phyloP scores from a whole-genome alignment of 2,888 invertebrate genomes.

The Hybos culiciformis region DNA sequence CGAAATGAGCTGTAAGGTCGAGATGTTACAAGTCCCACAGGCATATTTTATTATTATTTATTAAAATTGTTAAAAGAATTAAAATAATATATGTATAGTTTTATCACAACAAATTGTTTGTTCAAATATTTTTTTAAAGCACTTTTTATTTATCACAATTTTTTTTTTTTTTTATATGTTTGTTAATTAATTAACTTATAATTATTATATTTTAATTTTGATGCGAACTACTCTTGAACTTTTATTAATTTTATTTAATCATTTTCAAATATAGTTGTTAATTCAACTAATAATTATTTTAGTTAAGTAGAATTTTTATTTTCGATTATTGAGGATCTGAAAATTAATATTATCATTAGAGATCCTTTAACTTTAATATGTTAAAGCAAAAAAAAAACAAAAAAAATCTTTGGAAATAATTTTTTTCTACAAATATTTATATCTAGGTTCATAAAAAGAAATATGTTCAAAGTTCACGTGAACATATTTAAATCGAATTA shows the following conservation, averaged over 20 bases:
- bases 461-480: too few species aligned
- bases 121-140: neutral
- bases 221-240: neutral
- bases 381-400: too few species aligned
- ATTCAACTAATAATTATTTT: too few species aligned
- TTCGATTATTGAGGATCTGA: too few species aligned
- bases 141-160: neutral
- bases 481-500: too few species aligned
- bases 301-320: too few species aligned
- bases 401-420: too few species aligned
- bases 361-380: too few species aligned
- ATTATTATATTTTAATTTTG: neutral
- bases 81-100: too few species aligned
- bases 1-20: constrained; percentile 36
- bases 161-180: neutral
- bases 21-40: constrained; percentile 30
- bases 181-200: neutral
- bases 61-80: neutral
- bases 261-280: neutral
- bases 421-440: too few species aligned
- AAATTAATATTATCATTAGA: too few species aligned
- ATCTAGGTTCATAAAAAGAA: too few species aligned
- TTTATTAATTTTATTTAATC: neutral
- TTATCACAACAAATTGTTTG: neutral
- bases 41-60: constrained; percentile 24